These are phyloP conservation scores for Uropetala carovei DNA, from an alignment of 2,888 invertebrate genomes.

Conservation along the genomic window DNA sequence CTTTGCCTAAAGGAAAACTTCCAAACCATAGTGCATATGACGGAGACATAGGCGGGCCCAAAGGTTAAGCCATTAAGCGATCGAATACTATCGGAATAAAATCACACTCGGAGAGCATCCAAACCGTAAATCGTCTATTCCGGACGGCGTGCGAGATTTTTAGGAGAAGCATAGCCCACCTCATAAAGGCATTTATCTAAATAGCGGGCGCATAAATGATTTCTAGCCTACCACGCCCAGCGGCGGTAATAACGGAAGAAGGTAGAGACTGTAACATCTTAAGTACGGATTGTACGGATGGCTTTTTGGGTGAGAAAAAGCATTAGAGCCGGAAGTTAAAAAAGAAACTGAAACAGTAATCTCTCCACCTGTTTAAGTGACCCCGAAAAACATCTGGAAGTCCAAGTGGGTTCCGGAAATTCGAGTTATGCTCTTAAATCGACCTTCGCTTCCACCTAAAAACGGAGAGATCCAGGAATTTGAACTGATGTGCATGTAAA, in stretches of 20 bases:
- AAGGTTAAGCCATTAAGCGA: slow-evolving; percentile 40
- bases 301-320: background rate
- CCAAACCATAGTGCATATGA: slow-evolving; percentile 1
- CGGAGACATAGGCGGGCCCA: slow-evolving; percentile 15
- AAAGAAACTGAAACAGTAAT: background rate
- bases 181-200: slow-evolving; percentile 49
- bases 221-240: background rate
- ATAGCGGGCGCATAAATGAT: slow-evolving; percentile 40
- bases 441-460: background rate
- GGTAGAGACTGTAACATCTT: background rate
- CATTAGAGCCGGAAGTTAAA: background rate
- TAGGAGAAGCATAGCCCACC: slow-evolving; percentile 39
- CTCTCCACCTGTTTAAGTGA: background rate
- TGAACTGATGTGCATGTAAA: background rate
- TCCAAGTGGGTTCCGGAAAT: background rate
- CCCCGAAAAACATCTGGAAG: slow-evolving; percentile 1
- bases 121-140: slow-evolving; percentile 26
- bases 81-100: slow-evolving; percentile 47
- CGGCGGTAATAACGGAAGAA: background rate
- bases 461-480: background rate
- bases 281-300: background rate
- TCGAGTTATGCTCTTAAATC: background rate
- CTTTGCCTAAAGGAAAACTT: slow-evolving; percentile 33
- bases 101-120: slow-evolving; percentile 30
- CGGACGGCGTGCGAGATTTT: slow-evolving; percentile 46